A percentile compares a stretch with the other conserved stretches of the same genome.
These are phyloP conservation scores for Zootermopsis nevadensis DNA, from an alignment of 2,888 invertebrate genomes.

Conservation along the genomic window DNA sequence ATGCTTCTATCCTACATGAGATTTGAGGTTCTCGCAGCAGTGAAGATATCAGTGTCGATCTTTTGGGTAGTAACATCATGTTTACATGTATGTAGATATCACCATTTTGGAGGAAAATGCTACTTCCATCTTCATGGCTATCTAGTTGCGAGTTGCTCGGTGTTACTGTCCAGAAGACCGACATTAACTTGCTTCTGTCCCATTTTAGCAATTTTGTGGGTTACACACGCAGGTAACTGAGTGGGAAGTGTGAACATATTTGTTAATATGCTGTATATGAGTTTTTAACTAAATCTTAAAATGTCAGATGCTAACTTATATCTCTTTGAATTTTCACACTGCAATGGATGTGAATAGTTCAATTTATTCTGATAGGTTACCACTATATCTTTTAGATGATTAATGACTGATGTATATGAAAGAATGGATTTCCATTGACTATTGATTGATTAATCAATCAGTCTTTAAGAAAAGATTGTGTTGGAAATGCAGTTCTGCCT, in stretches of 20 bases:
- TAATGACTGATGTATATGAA: neutral
- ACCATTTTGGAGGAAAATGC: too few relatives aligned
- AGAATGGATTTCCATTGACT: conserved; percentile 27
- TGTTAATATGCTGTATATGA: conserved; percentile 11
- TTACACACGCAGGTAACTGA: neutral
- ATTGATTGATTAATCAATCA: conserved; percentile 36
- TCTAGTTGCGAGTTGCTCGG: too few relatives aligned
- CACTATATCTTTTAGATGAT: conserved; percentile 23
- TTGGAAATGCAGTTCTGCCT: neutral
- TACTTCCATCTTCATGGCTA: too few relatives aligned
- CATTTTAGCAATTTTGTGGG: neutral
- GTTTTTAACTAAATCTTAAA: conserved; percentile 11
- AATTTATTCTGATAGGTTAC: neutral
- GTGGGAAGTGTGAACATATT: neutral
- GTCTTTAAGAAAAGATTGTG: neutral
- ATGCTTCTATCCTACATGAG: neutral
- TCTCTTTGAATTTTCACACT: conserved; percentile 1
- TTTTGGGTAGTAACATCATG: too few relatives aligned
- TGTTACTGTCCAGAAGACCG: too few relatives aligned
- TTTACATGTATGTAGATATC: too few relatives aligned
- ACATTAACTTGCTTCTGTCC: neutral
- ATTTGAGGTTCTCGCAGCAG: too few relatives aligned
- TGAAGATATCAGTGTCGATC: too few relatives aligned
- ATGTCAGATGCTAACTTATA: neutral
- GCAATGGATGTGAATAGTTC: neutral